phyloP scores from a whole-genome alignment of 2,888 invertebrate genomes.

The Dynastes maya region DNA sequence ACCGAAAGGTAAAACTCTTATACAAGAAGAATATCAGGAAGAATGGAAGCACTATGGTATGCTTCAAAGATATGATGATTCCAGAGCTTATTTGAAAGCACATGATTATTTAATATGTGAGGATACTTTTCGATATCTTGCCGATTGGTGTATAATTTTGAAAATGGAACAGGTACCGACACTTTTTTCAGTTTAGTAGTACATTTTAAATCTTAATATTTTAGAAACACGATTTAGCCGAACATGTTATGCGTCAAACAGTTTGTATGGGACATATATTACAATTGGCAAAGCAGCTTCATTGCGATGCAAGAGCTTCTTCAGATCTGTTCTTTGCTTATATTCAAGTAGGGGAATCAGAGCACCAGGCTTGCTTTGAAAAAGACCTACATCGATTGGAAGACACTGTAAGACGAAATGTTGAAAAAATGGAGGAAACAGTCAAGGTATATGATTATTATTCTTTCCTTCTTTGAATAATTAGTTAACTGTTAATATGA shows the following conservation, averaged over 20 bases:
- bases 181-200: background rate
- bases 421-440: constrained; percentile 89
- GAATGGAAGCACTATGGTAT: constrained; percentile 93
- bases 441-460: constrained; percentile 60
- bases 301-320: constrained; percentile 93
- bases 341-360: constrained; percentile 93
- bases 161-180: constrained; percentile 91
- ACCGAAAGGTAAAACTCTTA: constrained; percentile 79
- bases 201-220: constrained; percentile 60
- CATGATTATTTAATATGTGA: constrained; percentile 92
- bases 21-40: constrained; percentile 94
- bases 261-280: constrained; percentile 99
- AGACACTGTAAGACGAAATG: constrained; percentile 77
- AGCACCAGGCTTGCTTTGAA: constrained; percentile 94
- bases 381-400: constrained; percentile 94
- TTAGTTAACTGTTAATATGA: no score
- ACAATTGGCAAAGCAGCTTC: constrained; percentile 94
- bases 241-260: constrained; percentile 97
- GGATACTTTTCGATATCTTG: constrained; percentile 97
- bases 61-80: constrained; percentile 93
- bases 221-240: constrained; percentile 94
- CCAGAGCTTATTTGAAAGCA: constrained; percentile 86
- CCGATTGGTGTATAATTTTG: constrained; percentile 98
- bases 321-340: constrained; percentile 90
- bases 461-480: no score